These are phyloP conservation scores for Sebastes fasciatus DNA, from an alignment of 2,113 vertebrate genomes.

Conservation along the genomic window DNA sequence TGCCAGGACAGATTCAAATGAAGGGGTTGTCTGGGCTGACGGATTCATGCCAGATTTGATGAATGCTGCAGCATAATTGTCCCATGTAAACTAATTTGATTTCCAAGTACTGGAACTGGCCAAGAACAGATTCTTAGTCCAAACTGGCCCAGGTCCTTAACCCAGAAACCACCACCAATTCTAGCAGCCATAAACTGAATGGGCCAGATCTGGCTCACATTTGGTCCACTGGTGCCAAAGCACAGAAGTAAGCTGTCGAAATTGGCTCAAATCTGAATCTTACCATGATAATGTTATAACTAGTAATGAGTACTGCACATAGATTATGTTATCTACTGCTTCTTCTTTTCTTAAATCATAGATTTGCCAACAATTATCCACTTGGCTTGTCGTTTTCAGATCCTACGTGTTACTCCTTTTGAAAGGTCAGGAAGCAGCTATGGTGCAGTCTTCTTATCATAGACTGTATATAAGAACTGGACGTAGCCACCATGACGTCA, in stretches of 20 bases:
- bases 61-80: not conserved
- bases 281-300: not conserved
- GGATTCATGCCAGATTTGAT: not conserved
- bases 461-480: no score
- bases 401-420: not conserved
- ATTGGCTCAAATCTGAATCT: not conserved
- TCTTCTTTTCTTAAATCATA: not conserved
- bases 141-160: not conserved
- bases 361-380: not conserved
- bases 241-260: not conserved
- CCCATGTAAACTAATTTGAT: not conserved
- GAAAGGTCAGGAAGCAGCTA: conserved; percentile 17
- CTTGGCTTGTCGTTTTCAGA: not conserved
- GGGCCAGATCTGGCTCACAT: not conserved
- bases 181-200: not conserved
- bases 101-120: no score
- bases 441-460: not conserved
- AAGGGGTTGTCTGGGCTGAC: not conserved
- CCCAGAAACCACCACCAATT: not conserved
- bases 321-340: not conserved
- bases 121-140: not conserved
- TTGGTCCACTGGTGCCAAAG: not conserved
- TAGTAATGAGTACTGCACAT: not conserved
- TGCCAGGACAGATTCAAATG: not conserved
- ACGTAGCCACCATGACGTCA: no score